A percentile compares a stretch with the other conserved stretches of the same genome.
phyloP scores from a whole-genome alignment of 1,140 invertebrate genomes.

The Leguminivora glycinivorella region DNA sequence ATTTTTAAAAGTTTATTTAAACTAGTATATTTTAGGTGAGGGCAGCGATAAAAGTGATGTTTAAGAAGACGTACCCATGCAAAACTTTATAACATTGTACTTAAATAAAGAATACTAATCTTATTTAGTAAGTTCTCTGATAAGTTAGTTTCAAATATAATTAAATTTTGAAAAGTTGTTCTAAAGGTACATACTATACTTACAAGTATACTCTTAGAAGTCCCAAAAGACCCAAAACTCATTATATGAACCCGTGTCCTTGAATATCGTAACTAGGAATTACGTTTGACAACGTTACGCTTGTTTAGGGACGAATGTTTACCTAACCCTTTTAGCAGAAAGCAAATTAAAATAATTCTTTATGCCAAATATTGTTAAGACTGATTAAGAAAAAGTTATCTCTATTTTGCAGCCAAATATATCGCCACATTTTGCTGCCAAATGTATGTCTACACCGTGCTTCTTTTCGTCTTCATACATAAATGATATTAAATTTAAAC shows the following conservation, averaged over 20 bases:
- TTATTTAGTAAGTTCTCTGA: no score
- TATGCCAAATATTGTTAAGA: conserved; percentile 1
- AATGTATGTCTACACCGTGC: no score
- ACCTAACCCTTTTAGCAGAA: neutral
- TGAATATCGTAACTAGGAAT: conserved; percentile 23
- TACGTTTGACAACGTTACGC: conserved; percentile 2
- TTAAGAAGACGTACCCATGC: no score
- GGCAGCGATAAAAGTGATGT: no score
- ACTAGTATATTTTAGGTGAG: no score
- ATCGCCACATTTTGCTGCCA: no score
- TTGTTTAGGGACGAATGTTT: conserved; percentile 17
- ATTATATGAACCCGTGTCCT: neutral
- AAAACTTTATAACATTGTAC: no score
- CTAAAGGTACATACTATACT: neutral
- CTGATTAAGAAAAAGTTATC: conserved; percentile 7
- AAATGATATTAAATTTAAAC: no score
- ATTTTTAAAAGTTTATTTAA: no score
- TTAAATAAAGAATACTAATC: no score
- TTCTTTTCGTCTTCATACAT: no score
- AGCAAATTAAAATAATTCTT: neutral
- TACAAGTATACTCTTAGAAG: neutral
- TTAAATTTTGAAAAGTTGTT: neutral
- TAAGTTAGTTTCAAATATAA: no score
- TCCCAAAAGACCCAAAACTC: conserved; percentile 7
- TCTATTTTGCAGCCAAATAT: neutral